Evolutionary conservation across 2,888 invertebrate genomes (phyloP).

Genomic region (Plemyria rubiginata): DNA sequence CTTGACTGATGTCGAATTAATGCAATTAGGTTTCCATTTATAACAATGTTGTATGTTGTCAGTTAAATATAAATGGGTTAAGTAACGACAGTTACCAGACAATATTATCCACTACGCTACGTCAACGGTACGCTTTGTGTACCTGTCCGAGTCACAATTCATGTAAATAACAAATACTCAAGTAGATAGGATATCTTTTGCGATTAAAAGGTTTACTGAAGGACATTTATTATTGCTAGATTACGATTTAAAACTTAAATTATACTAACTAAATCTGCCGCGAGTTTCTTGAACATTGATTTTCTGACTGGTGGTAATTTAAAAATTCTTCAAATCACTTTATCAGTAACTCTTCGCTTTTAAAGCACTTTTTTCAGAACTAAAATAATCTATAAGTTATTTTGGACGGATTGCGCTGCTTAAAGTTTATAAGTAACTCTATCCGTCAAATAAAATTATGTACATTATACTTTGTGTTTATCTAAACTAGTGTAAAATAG

Average conservation of each 20-base stretch:
- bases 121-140: conserved; percentile 24
- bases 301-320: background rate
- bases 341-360: no score
- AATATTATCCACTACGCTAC: conserved; percentile 40
- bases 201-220: conserved; percentile 18
- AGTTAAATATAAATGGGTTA: conserved; percentile 43
- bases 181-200: conserved; percentile 12
- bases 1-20: conserved; percentile 45
- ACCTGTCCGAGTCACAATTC: conserved; percentile 19
- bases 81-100: conserved; percentile 42
- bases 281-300: background rate
- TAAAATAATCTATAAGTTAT: no score
- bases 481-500: no score
- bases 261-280: background rate
- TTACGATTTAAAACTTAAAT: conserved; percentile 2
- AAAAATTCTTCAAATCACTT: no score
- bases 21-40: conserved; percentile 48
- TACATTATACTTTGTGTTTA: no score
- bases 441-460: no score
- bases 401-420: no score
- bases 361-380: no score
- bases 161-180: conserved; percentile 18
- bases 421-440: no score
- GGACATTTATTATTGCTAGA: conserved; percentile 14
- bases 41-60: conserved; percentile 46